Percentiles rank a stretch among this genome's conserved stretches.
Evolutionary conservation across 2,888 invertebrate genomes (phyloP).

Genomic region (Lypha dubia): DNA sequence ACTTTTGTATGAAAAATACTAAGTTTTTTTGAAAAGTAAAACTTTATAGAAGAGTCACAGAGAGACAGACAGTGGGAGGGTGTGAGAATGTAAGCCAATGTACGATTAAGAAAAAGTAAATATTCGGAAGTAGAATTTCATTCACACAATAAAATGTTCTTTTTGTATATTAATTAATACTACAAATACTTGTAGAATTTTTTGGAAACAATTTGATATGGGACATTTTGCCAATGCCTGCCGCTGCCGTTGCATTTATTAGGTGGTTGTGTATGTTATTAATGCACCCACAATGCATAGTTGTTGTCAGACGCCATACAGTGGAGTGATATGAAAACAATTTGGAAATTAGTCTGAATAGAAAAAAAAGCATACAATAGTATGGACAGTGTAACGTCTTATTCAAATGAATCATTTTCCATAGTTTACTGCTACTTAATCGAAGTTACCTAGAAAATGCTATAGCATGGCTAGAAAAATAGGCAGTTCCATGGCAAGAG

Average conservation of each 20-base stretch:
- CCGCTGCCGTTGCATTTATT: constrained; percentile 23
- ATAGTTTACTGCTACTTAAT: no score
- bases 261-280: neutral
- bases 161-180: constrained; percentile 7
- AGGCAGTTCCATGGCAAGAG: no score
- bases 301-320: constrained; percentile 29
- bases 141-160: constrained; percentile 22
- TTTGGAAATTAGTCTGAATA: no score
- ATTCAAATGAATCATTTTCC: no score
- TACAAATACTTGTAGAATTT: neutral
- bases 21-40: neutral
- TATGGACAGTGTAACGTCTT: no score
- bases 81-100: neutral
- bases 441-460: no score
- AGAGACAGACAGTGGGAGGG: neutral
- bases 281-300: constrained; percentile 35
- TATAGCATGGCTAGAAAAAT: no score
- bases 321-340: neutral
- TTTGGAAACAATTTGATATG: constrained; percentile 13
- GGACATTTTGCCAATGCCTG: constrained; percentile 2
- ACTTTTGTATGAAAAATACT: constrained; percentile 12
- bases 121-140: constrained; percentile 59
- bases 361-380: no score
- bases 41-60: neutral
- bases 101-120: constrained; percentile 2